phyloP scores from a whole-genome alignment of 2,797 vertebrate species.

The Nannoperca australis region DNA sequence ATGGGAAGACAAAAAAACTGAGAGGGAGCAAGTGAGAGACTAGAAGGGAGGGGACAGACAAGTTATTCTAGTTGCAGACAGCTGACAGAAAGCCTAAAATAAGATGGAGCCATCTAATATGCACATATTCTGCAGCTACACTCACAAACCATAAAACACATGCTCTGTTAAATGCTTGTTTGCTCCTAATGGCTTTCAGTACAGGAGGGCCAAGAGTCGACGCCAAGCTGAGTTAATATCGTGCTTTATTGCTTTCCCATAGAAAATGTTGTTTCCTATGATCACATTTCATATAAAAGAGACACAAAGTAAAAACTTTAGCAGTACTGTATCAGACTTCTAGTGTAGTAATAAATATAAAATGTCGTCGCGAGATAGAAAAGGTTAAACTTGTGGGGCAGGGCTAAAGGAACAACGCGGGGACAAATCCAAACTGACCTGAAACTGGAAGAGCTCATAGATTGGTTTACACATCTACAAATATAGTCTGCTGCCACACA shows the following conservation, averaged over 20 bases:
- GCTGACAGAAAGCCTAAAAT: conserved; percentile 83
- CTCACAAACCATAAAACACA: conserved; percentile 76
- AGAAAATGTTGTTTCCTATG: conserved; percentile 67
- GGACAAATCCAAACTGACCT: conserved; percentile 69
- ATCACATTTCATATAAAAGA: conserved; percentile 81
- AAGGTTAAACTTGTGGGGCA: conserved; percentile 32
- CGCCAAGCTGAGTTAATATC: conserved; percentile 52
- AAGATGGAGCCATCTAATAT: conserved; percentile 73
- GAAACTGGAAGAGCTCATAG: conserved; percentile 64
- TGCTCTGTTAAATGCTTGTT: conserved; percentile 42
- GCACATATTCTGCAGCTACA: conserved; percentile 67
- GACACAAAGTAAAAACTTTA: conserved; percentile 75
- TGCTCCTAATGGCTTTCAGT: conserved; percentile 42
- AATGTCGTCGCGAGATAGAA: conserved; percentile 66
- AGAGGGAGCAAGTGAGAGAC: conserved; percentile 37
- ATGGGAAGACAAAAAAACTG: conserved; percentile 55
- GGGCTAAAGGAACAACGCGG: conserved; percentile 25
- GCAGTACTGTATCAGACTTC: conserved; percentile 57
- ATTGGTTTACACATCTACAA: conserved; percentile 74
- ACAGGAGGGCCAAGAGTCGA: conserved; percentile 32
- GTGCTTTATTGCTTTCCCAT: conserved; percentile 80
- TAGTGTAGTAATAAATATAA: conserved; percentile 83
- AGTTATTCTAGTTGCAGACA: conserved; percentile 86
- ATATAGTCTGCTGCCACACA: conserved; percentile 60
- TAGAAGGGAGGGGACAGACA: conserved; percentile 60